These are phyloP conservation scores for Ophraella communa DNA, from an alignment of 2,888 invertebrate species.

Conservation along the genomic window DNA sequence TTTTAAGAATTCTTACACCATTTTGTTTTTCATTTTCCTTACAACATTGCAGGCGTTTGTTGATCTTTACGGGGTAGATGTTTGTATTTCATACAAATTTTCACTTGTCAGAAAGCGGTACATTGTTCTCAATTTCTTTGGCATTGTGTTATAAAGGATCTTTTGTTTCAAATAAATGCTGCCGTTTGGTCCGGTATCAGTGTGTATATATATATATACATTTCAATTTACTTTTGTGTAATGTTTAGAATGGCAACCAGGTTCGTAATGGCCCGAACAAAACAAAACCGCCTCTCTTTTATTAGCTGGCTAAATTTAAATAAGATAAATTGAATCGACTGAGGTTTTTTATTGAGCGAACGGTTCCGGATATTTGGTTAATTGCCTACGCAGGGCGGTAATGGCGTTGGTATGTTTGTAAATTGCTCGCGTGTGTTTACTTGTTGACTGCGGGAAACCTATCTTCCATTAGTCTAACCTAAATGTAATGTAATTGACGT, in stretches of 20 bases:
- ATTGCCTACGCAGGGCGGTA: background rate
- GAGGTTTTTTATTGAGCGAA: background rate
- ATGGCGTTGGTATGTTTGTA: background rate
- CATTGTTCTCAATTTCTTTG: slow-evolving; percentile 2
- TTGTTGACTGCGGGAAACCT: background rate
- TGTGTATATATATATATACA: no score
- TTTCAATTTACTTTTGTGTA: slow-evolving; percentile 6
- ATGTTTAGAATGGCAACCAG: no score
- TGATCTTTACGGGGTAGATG: no score
- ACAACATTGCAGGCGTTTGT: no score
- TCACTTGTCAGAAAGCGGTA: slow-evolving; percentile 4
- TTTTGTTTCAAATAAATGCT: slow-evolving; percentile 10
- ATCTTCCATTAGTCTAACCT: background rate
- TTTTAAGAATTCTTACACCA: no score
- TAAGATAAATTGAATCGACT: no score
- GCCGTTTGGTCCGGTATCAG: slow-evolving; percentile 3
- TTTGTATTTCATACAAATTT: background rate
- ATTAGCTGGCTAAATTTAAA: no score
- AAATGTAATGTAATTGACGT: slow-evolving; percentile 2
- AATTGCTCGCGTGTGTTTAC: background rate
- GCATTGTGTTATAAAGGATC: slow-evolving; percentile 1
- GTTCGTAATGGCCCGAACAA: no score
- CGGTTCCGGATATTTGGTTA: background rate
- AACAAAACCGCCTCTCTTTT: no score
- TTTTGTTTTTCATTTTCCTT: no score